Base-by-base conservation (phyloP, 1,140 invertebrate genomes). In the Acyrthosiphon pisum region DNA sequence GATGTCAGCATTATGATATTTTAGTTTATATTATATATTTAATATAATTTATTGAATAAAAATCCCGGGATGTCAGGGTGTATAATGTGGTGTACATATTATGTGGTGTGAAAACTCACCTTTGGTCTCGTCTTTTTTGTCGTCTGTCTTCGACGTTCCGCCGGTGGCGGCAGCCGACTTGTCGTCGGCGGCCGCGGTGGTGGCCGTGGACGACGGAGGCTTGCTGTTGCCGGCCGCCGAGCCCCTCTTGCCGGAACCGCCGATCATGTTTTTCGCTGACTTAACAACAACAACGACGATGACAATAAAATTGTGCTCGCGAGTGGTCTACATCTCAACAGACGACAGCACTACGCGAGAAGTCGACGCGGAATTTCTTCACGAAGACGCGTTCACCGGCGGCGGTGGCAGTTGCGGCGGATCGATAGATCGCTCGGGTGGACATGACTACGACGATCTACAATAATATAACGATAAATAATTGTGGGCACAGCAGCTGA, bases 111-210 rank as follows among this genome's bases (percentile, higher is more conserved):
- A 18, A n/a, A 23, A 11, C 83, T 87, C 26, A 92, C 91, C 91
- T 92, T 92, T 92, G 4, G 68, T 46, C 14, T 93, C 91, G 81
- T 86, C 91, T 37, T 84, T 93, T 22, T 93, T 93, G 56, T 68
- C 76, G 76, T 93, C 76, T 14, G 14, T 44, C 18, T 93, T 93
- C 6, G 76, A 50, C 81, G 56, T 0, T 2, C 35, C 81, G 22
- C 76, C n/a, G 22, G 81, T 81, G 1, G 81, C n/a, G 14, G 91
- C 4, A 37, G 76, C 48, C 26, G 60, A n/a, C 37, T 90, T 56
- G 53, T 90, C 89, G 56, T 56, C 81, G 0, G 81, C 30, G 23
- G 81, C 48, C 11, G 37, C 48, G 23, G 90, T 46, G 18, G 91
- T 37, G 11, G 91, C 44, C 9, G 91, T 56, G n/a, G 91, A 93